Evolutionary conservation across 1,140 invertebrate genomes (phyloP).

Genomic region (Batillaria attramentaria): DNA sequence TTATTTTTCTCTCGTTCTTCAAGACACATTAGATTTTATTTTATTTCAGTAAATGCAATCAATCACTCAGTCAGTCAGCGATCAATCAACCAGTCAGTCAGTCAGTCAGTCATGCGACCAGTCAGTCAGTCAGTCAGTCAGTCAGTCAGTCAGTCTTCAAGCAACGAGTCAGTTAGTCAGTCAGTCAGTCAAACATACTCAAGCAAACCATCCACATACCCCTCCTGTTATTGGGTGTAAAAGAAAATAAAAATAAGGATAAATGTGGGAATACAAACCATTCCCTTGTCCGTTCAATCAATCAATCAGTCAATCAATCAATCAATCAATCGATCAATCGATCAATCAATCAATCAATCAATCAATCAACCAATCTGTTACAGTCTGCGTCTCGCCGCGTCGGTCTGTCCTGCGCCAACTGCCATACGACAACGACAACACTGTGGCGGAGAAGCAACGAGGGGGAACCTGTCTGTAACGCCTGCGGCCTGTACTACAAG

Average conservation of each 20-base stretch:
- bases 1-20: no score
- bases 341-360: background rate
- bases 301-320: background rate
- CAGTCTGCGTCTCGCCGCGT: slow-evolving; percentile 71
- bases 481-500: slow-evolving; percentile 97
- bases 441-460: slow-evolving; percentile 96
- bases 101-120: background rate
- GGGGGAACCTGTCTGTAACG: slow-evolving; percentile 97
- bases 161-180: no score
- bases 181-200: background rate
- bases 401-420: slow-evolving; percentile 94
- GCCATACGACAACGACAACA: slow-evolving; percentile 93
- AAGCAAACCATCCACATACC: background rate
- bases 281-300: background rate
- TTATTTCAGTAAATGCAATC: no score
- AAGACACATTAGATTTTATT: no score
- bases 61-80: no score
- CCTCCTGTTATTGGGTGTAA: background rate
- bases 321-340: background rate
- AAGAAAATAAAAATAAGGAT: background rate
- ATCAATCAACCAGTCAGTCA: background rate
- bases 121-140: background rate
- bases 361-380: background rate
- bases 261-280: background rate
- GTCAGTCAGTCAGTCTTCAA: background rate